Percentiles rank a stretch among this genome's conserved stretches.
These are phyloP conservation scores for Seriola rivoliana DNA, from an alignment of 2,113 vertebrate species.

Conservation along the genomic window DNA sequence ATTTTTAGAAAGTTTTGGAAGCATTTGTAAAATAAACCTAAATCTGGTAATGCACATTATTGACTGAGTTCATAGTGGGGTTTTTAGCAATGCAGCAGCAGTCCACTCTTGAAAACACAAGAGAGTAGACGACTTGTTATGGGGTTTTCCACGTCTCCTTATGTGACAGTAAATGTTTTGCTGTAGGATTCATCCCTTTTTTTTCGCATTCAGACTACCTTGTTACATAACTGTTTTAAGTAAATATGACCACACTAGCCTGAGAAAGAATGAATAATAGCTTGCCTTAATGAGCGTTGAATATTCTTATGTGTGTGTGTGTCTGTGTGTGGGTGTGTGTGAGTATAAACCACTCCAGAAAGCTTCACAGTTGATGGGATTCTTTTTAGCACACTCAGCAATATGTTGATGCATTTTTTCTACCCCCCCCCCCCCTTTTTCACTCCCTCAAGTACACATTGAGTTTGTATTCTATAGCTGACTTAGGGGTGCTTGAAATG, in stretches of 20 bases:
- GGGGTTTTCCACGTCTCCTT: slow-evolving; percentile 3
- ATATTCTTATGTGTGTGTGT: slow-evolving; percentile 27
- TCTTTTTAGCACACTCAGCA: slow-evolving; percentile 74
- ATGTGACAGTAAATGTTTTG: background rate
- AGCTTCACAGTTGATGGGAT: slow-evolving; percentile 70
- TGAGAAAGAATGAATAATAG: slow-evolving; percentile 44
- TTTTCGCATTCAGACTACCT: slow-evolving; percentile 34
- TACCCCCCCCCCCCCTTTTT: background rate
- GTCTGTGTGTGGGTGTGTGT: slow-evolving; percentile 26
- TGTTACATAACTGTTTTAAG: slow-evolving; percentile 43
- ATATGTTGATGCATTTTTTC: slow-evolving; percentile 64
- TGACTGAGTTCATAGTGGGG: background rate
- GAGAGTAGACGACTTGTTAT: background rate
- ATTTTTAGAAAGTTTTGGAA: slow-evolving; percentile 12
- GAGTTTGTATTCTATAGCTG: slow-evolving; percentile 65
- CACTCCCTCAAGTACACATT: slow-evolving; percentile 50
- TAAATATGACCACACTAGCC: slow-evolving; percentile 33
- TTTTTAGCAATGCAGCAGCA: slow-evolving; percentile 21
- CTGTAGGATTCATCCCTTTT: slow-evolving; percentile 11
- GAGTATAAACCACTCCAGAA: slow-evolving; percentile 51
- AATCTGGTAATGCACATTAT: slow-evolving; percentile 11
- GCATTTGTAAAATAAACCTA: slow-evolving; percentile 17
- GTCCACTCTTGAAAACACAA: background rate
- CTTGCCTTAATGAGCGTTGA: slow-evolving; percentile 46
- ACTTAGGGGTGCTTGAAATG: slow-evolving; percentile 62